Percentiles rank a stretch among this genome's conserved stretches.
phyloP scores from a whole-genome alignment of 2,888 invertebrate species.

The Eupithecia abbreviata region DNA sequence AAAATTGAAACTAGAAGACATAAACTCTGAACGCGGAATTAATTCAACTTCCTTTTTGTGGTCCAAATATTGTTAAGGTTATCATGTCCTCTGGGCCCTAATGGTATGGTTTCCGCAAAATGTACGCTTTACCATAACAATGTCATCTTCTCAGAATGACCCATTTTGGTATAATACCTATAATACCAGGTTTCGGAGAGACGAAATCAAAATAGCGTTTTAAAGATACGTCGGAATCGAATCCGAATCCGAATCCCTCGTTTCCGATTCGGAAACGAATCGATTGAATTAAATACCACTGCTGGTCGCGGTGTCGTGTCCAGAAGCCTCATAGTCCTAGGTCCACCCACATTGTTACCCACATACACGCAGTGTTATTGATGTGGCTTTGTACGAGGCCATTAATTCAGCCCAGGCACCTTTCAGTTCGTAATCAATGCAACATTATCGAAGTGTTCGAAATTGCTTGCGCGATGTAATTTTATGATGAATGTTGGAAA shows the following conservation, averaged over 20 bases:
- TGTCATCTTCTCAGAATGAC: too few relatives aligned
- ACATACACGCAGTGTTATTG: slow-evolving; percentile 47
- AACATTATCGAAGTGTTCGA: slow-evolving; percentile 40
- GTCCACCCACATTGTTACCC: slow-evolving; percentile 45
- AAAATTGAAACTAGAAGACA: background rate
- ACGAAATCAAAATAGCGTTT: too few relatives aligned
- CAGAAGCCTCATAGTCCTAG: slow-evolving; percentile 15
- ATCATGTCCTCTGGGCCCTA: background rate
- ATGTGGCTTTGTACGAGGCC: slow-evolving; percentile 49
- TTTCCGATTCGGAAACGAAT: too few relatives aligned
- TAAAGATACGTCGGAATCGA: too few relatives aligned
- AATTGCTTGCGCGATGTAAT: slow-evolving; percentile 25
- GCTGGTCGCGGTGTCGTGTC: slow-evolving; percentile 7
- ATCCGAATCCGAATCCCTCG: too few relatives aligned
- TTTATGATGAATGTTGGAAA: background rate
- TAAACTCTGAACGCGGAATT: slow-evolving; percentile 11
- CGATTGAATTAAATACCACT: too few relatives aligned
- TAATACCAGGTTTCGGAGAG: too few relatives aligned
- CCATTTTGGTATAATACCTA: too few relatives aligned
- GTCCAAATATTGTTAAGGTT: background rate
- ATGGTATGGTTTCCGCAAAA: too few relatives aligned
- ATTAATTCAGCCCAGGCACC: slow-evolving; percentile 52
- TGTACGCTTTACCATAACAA: too few relatives aligned
- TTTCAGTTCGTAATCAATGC: slow-evolving; percentile 47
- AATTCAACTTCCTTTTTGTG: background rate